Base-by-base conservation (phyloP, 92 coral and sea anemone genomes). In the Epizoanthus scotinus region DNA sequence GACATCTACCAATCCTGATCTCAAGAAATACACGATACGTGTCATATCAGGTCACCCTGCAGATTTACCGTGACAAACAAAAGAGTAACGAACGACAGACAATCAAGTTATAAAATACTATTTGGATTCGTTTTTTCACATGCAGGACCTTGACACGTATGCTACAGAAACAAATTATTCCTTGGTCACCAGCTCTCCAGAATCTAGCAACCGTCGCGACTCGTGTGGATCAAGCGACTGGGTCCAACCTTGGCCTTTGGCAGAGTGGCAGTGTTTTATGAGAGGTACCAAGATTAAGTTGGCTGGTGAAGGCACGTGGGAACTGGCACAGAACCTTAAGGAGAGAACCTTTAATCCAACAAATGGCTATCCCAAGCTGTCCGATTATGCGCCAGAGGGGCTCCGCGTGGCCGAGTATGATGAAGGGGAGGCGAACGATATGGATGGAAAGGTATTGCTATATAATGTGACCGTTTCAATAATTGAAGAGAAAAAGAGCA, bases 191-290 rank as follows among this genome's bases (percentile, higher is more conserved):
- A 73, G 79, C 53, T 56, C 66, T 34, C 79, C 29, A 54, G 28
- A 19, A 26, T 57, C 65, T 47, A 9, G 52, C 25, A 50, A 31
- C 66, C 79, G 67, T 25, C 40, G 79, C 20, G 79, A 57, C n/a
- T 73, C 79, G 15, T 73, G 29, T 19, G 67, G 40, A 7, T 73
- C 84, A 21, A 36, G 38, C 56, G 69, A 62, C 62, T 14, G 36
- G 42, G 22, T 54, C 20, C 21, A 64, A 63, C 28, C 54, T 19
- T 19, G 38, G 54, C 67, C 82, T 17, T 63, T 70, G 15, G 81
- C 42, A 0, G 77, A 74, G 44, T 87, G 94, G 94, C 86, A 78
- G 42, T 90, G 84, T 58, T 90, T 90, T 71, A 63, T 83, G 79
- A 79, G 86, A 21, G 91, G 89, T 54, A 87, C 93, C 34, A 64